A percentile compares a stretch with the other conserved stretches of the same genome.
phyloP scores from a whole-genome alignment of 2,113 vertebrate species.

The Gymnocephalus cernua region DNA sequence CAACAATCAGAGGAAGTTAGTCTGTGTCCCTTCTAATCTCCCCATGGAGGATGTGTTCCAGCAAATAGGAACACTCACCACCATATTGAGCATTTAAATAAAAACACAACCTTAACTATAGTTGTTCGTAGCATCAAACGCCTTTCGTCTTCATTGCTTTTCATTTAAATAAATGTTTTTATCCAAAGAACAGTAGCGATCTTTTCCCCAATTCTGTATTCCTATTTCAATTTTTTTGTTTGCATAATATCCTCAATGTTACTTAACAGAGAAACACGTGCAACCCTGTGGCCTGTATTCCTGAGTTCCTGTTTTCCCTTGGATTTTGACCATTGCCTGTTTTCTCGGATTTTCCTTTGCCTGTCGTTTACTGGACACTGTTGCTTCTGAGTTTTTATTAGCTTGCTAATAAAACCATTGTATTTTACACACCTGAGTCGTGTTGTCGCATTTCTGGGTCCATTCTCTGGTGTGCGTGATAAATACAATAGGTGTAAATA shows the following conservation, averaged over 20 bases:
- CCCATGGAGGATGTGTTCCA: slow-evolving; percentile 45
- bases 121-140: neutral
- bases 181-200: too few species aligned
- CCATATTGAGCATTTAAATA: slow-evolving; percentile 11
- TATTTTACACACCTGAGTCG: too few species aligned
- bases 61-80: slow-evolving; percentile 42
- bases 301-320: too few species aligned
- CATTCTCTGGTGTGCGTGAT: too few species aligned
- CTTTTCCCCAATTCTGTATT: neutral
- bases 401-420: too few species aligned
- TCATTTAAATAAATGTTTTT: slow-evolving; percentile 7
- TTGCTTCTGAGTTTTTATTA: too few species aligned
- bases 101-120: slow-evolving; percentile 10
- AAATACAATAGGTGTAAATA: neutral
- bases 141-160: neutral
- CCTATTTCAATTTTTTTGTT: neutral
- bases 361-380: too few species aligned
- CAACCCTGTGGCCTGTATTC: too few species aligned
- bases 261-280: neutral
- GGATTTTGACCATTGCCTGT: too few species aligned
- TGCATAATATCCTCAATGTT: neutral
- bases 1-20: slow-evolving; percentile 79
- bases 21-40: slow-evolving; percentile 55
- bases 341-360: too few species aligned
- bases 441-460: too few species aligned